Base-by-base conservation (phyloP, 2,797 vertebrate genomes). In the Xenops minutus region DNA sequence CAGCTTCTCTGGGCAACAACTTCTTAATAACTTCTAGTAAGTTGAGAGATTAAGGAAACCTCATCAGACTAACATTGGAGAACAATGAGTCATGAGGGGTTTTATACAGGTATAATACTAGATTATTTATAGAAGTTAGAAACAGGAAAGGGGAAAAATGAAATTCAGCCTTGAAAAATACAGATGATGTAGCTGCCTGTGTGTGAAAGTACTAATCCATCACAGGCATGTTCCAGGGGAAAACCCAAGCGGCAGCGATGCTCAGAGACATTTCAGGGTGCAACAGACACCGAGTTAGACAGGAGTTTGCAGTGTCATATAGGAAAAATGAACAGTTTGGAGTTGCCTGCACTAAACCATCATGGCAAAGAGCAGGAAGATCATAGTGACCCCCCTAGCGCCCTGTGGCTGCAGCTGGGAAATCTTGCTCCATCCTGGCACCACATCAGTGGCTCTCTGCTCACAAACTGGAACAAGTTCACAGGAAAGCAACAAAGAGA, bases 81-180 rank as follows among this genome's bases (percentile, higher is more conserved):
- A 76, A 52, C n/a, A 61, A 85, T 44, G 46, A 79, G 72, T 58
- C 46, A 41, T 12, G 20, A 64, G 55, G 61, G 39, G 34, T 12
- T 76, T 77, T 61, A 36, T 51, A 30, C n/a, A 49, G 78, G 39
- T 75, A 23, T 12, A 54, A 88, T 81, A 68, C 32, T 32, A 66
- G 30, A 21, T 79, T 92, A 62, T 64, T 92, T 85, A 62, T 36
- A 75, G 71, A 59, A 59, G 39, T 74, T 66, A 71, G 76, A 78
- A 88, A 48, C 58, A 68, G 56, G 59, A 85, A 61, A 82, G 59
- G 55, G 34, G 41, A 68, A 88, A 77, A 76, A 85, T 69, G 55
- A 86, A 85, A 86, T 76, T 66, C 80, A 54, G 72, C 73, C 43
- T 83, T 79, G 92, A 88, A 84, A 83, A 88, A 62, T 85, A 68